phyloP scores from a whole-genome alignment of 2,797 vertebrate species.

The Phalloptychus januarius region DNA sequence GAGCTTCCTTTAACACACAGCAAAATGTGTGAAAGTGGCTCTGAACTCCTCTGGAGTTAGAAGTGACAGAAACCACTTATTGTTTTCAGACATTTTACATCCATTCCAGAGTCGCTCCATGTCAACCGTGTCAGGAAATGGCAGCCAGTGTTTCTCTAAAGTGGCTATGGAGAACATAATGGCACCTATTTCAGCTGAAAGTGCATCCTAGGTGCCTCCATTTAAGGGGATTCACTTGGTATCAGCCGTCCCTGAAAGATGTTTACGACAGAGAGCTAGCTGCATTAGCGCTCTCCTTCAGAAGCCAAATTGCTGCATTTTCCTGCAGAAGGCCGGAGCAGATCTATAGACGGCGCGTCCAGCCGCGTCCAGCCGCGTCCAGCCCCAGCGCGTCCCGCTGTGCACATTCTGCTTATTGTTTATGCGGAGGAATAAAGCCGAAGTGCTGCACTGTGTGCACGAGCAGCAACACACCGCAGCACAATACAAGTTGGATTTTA shows the following conservation, averaged over 20 bases:
- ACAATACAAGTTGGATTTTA: slow-evolving; percentile 12
- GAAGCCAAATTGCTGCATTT: slow-evolving; percentile 19
- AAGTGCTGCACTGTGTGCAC: background rate
- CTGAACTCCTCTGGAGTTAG: slow-evolving; percentile 7
- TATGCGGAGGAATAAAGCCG: background rate
- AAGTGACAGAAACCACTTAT: slow-evolving; percentile 35
- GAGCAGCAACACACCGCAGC: slow-evolving; percentile 5
- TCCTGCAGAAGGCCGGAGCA: background rate
- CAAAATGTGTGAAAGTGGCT: background rate
- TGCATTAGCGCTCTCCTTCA: slow-evolving; percentile 27
- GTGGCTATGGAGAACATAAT: slow-evolving; percentile 55
- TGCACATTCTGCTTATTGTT: background rate
- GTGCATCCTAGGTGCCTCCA: slow-evolving; percentile 50
- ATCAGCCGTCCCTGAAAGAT: slow-evolving; percentile 42
- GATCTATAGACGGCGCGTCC: background rate
- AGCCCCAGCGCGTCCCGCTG: background rate
- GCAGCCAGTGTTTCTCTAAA: slow-evolving; percentile 47
- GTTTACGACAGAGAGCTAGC: slow-evolving; percentile 22
- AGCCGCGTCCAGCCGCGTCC: background rate
- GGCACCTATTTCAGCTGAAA: slow-evolving; percentile 51
- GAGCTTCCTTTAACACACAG: slow-evolving; percentile 18
- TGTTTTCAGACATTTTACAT: slow-evolving; percentile 38
- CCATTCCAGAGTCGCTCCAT: slow-evolving; percentile 35
- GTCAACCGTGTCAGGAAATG: slow-evolving; percentile 46
- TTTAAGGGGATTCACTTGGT: slow-evolving; percentile 60